Evolutionary conservation across 2,888 invertebrate genomes (phyloP).

Genomic region (Palloptera scutellata): DNA sequence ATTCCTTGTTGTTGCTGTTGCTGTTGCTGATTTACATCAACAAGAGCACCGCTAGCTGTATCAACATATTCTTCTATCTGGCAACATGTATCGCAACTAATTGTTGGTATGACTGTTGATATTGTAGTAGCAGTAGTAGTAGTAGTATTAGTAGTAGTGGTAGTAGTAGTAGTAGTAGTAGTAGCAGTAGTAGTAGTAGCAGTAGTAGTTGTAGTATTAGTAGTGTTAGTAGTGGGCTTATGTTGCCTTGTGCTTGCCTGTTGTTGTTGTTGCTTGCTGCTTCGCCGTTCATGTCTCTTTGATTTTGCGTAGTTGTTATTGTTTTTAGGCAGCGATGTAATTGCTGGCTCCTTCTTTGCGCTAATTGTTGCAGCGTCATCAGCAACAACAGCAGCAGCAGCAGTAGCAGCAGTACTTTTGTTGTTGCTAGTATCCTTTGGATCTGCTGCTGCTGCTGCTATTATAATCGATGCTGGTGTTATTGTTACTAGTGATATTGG

Average conservation of each 20-base stretch:
- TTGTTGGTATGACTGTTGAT: conserved; percentile 30
- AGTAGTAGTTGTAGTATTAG: no score
- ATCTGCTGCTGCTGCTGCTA: conserved; percentile 20
- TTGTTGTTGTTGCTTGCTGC: conserved; percentile 19
- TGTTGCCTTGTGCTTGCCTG: not conserved
- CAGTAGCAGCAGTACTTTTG: not conserved
- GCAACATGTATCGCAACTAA: conserved; percentile 52
- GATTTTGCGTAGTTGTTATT: conserved; percentile 1
- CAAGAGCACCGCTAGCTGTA: no score
- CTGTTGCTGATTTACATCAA: conserved; percentile 24
- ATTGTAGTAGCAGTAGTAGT: conserved; percentile 1
- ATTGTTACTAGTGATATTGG: conserved; percentile 2
- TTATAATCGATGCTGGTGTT: conserved; percentile 13
- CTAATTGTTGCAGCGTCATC: conserved; percentile 9
- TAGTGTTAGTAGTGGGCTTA: not conserved
- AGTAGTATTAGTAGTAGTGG: no score
- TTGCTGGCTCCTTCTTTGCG: no score
- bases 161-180: no score
- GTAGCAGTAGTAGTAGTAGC: no score
- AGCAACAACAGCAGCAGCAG: conserved; percentile 11
- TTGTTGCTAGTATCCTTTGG: conserved; percentile 6
- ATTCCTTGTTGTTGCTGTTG: conserved; percentile 29
- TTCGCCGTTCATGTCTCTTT: conserved; percentile 12
- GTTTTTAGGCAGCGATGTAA: no score
- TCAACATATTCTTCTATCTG: conserved; percentile 37